Percentiles rank a stretch among this genome's conserved stretches.
phyloP scores from a whole-genome alignment of 2,888 invertebrate species.

The Lithophane socia region DNA sequence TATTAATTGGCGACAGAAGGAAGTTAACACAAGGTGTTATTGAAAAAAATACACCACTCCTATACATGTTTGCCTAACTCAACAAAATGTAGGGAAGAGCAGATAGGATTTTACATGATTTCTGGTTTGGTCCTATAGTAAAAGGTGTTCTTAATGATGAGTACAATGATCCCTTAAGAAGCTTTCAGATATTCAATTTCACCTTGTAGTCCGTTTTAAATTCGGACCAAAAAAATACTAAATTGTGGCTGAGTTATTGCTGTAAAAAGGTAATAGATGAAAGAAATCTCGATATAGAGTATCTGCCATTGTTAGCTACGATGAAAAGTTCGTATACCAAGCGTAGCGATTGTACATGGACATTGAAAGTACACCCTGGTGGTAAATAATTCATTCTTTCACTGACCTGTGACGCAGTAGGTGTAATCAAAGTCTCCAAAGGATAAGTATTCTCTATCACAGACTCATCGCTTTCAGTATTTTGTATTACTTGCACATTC shows the following conservation, averaged over 20 bases:
- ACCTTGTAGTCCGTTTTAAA: not conserved
- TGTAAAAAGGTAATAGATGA: not conserved
- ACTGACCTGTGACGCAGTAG: conserved; percentile 82
- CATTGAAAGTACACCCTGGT: not conserved
- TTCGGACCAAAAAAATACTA: not conserved
- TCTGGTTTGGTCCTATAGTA: not conserved
- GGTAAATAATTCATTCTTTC: not conserved
- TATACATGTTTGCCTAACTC: not conserved
- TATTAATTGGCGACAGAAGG: not conserved
- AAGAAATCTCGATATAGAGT: not conserved
- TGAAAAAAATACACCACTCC: not conserved
- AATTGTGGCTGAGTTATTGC: not conserved
- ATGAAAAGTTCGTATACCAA: not conserved
- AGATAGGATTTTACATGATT: not conserved
- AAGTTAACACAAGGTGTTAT: not conserved
- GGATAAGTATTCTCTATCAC: conserved; percentile 85
- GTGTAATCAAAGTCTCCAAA: conserved; percentile 78
- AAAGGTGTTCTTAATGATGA: not conserved
- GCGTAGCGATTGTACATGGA: not conserved
- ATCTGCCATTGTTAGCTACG: not conserved
- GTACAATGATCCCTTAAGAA: not conserved
- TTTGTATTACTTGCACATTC: conserved; percentile 65
- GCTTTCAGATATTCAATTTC: not conserved
- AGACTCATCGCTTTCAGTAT: conserved; percentile 75
- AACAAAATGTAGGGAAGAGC: not conserved